Base-by-base conservation (phyloP, 1,140 invertebrate species). In the Mercenaria mercenaria region DNA sequence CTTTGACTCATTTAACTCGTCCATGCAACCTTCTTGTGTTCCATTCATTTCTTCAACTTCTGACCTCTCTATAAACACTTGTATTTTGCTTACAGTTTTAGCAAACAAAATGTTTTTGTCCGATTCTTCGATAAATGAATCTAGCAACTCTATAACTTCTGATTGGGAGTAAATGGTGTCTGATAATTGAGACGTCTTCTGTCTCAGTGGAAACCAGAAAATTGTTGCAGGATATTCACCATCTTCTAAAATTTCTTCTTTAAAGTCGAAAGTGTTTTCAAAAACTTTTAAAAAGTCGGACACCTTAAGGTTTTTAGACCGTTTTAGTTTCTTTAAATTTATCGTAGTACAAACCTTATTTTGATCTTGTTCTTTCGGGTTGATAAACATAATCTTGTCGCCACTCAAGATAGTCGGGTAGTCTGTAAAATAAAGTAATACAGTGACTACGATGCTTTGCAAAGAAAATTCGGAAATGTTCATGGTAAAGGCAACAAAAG, bases 191-290 rank as follows among this genome's bases (percentile, higher is more conserved):
- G 85, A 91, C 26, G 41, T 0, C 26, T 41, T 47, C 6, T 84
- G 61, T 76, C 93, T 41, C 26, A 94, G 74, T 23, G 92, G 93
- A 83, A 94, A 92, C 91, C 94, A 91, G 43, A 94, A 94, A 29
- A 95, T 26, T 4, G 94, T 93, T 0, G 93, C 93, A 39, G 82
- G 79, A 69, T 90, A 94, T 32, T 74, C 67, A 43, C 93, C 92
- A 34, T 39, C 26, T 18, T 87, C 41, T 6, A 87, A 74, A 41
- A 47, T 41, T 34, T 59, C n/a, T 61, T 39, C 32, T 6, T 15
- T 15, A 29, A 87, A 77, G 15, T 72, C 72, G 77, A 87, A 87
- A 20, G 15, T 23, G 56, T 67, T 72, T 6, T 61, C 26, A 26
- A 87, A 64, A 1, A 50, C 69, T 6, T 29, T 11, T 18, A 77